Conservation (phyloP, 2,888 invertebrate species). For the Ectemnius cavifrons region DNA sequence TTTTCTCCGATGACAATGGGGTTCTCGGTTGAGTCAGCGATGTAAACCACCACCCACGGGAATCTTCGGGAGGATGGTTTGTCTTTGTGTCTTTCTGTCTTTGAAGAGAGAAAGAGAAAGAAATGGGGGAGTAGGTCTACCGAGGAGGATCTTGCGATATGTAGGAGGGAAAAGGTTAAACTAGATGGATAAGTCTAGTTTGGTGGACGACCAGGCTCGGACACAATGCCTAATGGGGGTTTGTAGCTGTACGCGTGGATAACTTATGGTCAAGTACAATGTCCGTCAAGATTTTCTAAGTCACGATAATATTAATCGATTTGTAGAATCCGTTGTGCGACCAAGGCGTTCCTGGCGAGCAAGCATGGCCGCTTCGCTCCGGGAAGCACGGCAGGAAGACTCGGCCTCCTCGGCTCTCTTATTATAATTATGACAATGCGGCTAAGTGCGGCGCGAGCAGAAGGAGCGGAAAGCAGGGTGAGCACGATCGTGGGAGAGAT, state of each 20-base stretch:
- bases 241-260: background rate
- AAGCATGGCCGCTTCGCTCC: background rate
- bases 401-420: background rate
- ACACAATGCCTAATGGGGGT: conserved; percentile 39
- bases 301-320: too few relatives aligned
- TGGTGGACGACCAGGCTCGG: conserved; percentile 32
- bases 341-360: background rate
- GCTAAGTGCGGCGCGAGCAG: conserved; percentile 1
- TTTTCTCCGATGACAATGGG: conserved; percentile 35
- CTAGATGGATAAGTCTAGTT: conserved; percentile 44
- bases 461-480: conserved; percentile 15
- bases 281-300: too few relatives aligned
- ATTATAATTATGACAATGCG: conserved; percentile 8
- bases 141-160: conserved; percentile 63
- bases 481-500: conserved; percentile 37
- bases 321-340: too few relatives aligned
- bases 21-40: conserved; percentile 52
- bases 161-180: conserved; percentile 59
- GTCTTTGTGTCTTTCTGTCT: background rate
- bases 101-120: conserved; percentile 27
- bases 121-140: conserved; percentile 40
- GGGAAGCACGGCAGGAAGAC: background rate
- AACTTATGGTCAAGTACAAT: background rate
- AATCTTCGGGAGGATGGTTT: background rate
- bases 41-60: conserved; percentile 56